A percentile compares a stretch with the other conserved stretches of the same genome.
phyloP scores from a whole-genome alignment of 2,797 vertebrate genomes.

The Kryptolebias ocellatus region DNA sequence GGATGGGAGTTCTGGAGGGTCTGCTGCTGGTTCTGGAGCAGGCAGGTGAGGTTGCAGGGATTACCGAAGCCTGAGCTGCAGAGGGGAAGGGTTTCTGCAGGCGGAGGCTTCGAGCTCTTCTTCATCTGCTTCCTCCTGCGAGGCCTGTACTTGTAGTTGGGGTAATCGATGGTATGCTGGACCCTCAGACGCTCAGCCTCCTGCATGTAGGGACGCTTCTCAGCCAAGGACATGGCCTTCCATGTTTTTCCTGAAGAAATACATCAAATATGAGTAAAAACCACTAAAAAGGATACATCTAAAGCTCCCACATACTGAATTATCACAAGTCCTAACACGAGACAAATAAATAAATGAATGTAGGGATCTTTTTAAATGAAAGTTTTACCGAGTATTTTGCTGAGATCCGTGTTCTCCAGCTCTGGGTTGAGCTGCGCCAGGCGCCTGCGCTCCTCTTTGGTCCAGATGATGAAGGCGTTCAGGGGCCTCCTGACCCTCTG shows the following conservation, averaged over 20 bases:
- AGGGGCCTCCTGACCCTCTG: conserved; percentile 83
- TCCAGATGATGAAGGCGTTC: conserved; percentile 89
- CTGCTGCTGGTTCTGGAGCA: conserved; percentile 78
- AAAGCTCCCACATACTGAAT: too few species aligned
- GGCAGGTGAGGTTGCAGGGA: conserved; percentile 82
- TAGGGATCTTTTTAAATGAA: not conserved
- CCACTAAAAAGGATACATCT: too few species aligned
- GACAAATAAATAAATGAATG: too few species aligned
- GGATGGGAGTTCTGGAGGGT: conserved; percentile 46
- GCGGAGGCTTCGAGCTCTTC: conserved; percentile 75
- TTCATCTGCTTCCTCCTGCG: conserved; percentile 92
- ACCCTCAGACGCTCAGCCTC: conserved; percentile 94
- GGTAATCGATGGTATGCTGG: conserved; percentile 96
- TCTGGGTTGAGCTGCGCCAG: conserved; percentile 86
- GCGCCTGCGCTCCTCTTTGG: conserved; percentile 85
- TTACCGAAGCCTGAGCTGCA: conserved; percentile 70
- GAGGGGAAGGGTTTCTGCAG: conserved; percentile 48
- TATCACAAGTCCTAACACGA: too few species aligned
- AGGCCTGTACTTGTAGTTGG: conserved; percentile 96
- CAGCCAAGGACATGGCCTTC: conserved; percentile 91
- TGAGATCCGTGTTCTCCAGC: conserved; percentile 86
- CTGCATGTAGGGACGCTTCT: conserved; percentile 96
- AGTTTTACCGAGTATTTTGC: conserved; percentile 85
- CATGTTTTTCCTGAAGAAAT: conserved; percentile 86
- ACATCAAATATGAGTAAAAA: too few species aligned